Evolutionary conservation across 2,113 vertebrate genomes (phyloP), one percentile per base, ranked within the genome.

Genomic region (Tylochromis polylepis): DNA sequence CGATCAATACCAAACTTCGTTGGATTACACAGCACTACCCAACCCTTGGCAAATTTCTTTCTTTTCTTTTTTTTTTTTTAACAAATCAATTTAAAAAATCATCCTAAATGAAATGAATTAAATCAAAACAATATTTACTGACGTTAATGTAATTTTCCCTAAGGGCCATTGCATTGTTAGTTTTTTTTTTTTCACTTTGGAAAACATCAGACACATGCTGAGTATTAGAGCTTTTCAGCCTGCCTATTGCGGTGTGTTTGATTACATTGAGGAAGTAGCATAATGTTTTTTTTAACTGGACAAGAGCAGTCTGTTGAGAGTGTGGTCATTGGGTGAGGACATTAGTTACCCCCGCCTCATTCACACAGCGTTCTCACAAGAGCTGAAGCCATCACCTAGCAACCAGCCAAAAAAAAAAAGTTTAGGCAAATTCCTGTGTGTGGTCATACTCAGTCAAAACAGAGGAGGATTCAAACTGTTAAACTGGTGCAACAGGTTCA

Each of bases 251-350:
- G 82, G 49, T 67, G 90, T 87, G 92, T 91, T 93, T 91, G 89
- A 90, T 85, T 93, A 81, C 34, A 89, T 81, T 91, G 86, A 92
- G 80, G 85, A 89, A 94, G 89, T 90, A 93, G 88, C 88, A 91
- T 93, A 93, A 94, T 94, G 93, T 95, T 94, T 87, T 94, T 83
- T 91, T 87, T 78, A 58, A 84, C 79, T 81, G 85, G 93, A 95
- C 94, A 94, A 93, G 90, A 93, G 91, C 96, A 95, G 96, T 95
- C 95, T 95, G 96, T 97, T 97, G 95, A 96, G 95, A 96, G 94
- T 94, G 93, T 96, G 96, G 95, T 97, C 96, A 97, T 95, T 97
- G 97, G 93, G 87, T 96, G 95, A 96, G 95, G 95, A 95, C 95
- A 96, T 96, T 95, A 96, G 96, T 94, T 96, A 91, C 90, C 91